A percentile compares a stretch with the other conserved stretches of the same genome.
Evolutionary conservation across 2,797 vertebrate species (phyloP).

Genomic region (Eptatretus atami): DNA sequence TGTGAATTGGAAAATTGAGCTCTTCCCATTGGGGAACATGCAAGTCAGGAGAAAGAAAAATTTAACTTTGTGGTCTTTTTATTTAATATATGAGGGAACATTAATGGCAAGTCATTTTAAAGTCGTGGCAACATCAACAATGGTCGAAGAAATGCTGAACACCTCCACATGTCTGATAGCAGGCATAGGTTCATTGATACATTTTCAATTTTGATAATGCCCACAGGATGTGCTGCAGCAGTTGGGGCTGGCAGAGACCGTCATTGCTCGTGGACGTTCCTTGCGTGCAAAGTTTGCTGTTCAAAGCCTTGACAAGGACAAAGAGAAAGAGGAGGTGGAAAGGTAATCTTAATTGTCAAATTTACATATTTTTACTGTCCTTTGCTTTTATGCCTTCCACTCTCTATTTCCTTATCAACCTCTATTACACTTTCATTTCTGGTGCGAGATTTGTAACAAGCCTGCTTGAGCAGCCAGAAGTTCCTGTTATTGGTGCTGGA

Average conservation of each 20-base stretch:
- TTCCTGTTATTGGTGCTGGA: conserved; percentile 39
- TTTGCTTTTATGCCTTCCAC: background rate
- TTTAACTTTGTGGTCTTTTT: too few species aligned
- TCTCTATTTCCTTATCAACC: too few species aligned
- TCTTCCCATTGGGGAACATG: too few species aligned
- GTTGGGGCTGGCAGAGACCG: conserved; percentile 36
- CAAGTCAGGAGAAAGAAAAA: too few species aligned
- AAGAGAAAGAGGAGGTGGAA: conserved; percentile 37
- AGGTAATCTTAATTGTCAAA: conserved; percentile 18
- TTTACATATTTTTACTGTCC: background rate
- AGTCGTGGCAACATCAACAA: too few species aligned
- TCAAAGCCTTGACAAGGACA: conserved; percentile 27
- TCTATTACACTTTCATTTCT: too few species aligned
- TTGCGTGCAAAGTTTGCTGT: conserved; percentile 51
- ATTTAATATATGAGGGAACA: too few species aligned
- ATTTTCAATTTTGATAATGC: background rate
- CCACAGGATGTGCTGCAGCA: conserved; percentile 48
- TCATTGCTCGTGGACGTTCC: conserved; percentile 44
- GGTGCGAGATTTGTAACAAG: conserved; percentile 37
- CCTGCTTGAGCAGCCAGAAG: conserved; percentile 67
- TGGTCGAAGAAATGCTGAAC: too few species aligned
- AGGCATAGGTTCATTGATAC: too few species aligned
- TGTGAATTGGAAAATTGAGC: too few species aligned
- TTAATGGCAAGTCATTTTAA: too few species aligned
- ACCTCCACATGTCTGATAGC: too few species aligned